phyloP scores from a whole-genome alignment of 2,888 invertebrate species.

The Epiblema foenella region DNA sequence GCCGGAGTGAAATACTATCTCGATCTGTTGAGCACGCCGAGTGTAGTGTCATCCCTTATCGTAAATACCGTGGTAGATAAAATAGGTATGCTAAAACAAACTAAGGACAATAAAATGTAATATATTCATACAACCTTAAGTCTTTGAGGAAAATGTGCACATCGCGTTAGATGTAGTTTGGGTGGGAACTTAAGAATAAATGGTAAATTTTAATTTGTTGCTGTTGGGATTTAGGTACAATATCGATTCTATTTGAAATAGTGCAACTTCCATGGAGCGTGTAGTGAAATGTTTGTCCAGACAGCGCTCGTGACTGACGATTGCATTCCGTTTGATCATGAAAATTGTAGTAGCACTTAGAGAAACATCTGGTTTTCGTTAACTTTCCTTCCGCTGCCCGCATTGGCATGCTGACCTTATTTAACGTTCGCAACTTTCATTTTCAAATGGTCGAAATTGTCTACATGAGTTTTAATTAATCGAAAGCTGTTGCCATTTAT shows the following conservation, averaged over 20 bases:
- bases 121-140: not conserved
- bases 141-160: not conserved
- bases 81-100: no score
- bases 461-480: conserved; percentile 40
- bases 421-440: conserved; percentile 65
- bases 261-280: conserved; percentile 29
- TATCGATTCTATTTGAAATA: conserved; percentile 2
- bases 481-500: conserved; percentile 13
- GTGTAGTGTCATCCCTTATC: no score
- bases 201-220: not conserved
- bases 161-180: not conserved
- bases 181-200: not conserved
- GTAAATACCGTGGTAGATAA: no score
- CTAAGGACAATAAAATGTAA: no score
- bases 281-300: conserved; percentile 18
- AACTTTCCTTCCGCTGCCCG: conserved; percentile 69
- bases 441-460: conserved; percentile 57
- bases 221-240: not conserved
- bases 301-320: not conserved
- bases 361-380: conserved; percentile 48
- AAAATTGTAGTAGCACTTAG: conserved; percentile 19
- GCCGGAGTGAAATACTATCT: no score
- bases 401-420: conserved; percentile 70
- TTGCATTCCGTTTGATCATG: conserved; percentile 16
- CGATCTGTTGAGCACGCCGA: no score